phyloP scores from a whole-genome alignment of 2,888 invertebrate species.

The Watsonalla binaria region DNA sequence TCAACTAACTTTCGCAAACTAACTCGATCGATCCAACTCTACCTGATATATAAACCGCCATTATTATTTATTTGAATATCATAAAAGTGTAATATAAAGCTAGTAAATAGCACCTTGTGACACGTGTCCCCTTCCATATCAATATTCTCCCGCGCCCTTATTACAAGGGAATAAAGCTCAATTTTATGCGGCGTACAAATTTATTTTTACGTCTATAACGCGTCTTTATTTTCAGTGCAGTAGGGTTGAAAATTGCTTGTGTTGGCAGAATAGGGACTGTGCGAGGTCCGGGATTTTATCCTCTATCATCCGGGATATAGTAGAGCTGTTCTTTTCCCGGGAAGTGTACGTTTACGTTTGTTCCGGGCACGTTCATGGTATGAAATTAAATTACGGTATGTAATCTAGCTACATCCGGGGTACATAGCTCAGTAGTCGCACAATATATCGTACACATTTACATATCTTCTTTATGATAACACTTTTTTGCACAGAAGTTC shows the following conservation, averaged over 20 bases:
- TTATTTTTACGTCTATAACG: background rate
- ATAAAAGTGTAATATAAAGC: background rate
- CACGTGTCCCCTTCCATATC: background rate
- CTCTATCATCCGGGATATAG: background rate
- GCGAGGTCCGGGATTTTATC: background rate
- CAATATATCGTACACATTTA: background rate
- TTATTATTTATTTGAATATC: slow-evolving; percentile 1
- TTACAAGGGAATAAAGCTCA: background rate
- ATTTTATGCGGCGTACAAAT: background rate
- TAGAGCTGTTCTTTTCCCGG: background rate
- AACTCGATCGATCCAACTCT: background rate
- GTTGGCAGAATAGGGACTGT: no score
- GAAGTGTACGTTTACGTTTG: slow-evolving; percentile 1
- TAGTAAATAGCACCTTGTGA: background rate
- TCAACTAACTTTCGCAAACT: background rate
- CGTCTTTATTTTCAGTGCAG: background rate
- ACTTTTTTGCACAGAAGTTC: no score
- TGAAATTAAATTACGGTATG: background rate
- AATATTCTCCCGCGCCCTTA: background rate
- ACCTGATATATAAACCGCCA: background rate
- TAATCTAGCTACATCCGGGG: background rate
- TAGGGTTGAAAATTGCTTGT: background rate
- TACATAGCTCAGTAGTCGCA: background rate
- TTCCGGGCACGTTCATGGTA: background rate
- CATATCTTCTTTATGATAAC: no score